phyloP scores from a whole-genome alignment of 2,797 vertebrate genomes.

The Sarcophilus harrisii region DNA sequence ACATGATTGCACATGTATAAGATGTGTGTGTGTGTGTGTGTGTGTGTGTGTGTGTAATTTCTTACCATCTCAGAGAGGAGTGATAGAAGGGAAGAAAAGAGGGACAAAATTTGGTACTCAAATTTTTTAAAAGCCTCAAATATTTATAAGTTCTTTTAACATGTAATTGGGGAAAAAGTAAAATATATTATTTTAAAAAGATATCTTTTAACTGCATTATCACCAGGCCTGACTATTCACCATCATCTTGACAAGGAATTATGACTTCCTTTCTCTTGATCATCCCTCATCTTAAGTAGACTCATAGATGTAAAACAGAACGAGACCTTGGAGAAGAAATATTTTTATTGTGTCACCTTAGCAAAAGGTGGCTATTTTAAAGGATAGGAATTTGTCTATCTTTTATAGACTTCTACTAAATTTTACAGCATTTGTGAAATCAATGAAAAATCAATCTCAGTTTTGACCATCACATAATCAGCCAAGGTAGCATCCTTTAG shows the following conservation, averaged over 20 bases:
- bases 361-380: not conserved
- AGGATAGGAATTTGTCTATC: not conserved
- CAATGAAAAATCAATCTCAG: not conserved
- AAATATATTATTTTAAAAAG: not conserved
- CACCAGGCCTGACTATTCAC: not conserved
- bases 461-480: not conserved
- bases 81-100: not conserved
- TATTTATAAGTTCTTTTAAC: not conserved
- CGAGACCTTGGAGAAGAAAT: not conserved
- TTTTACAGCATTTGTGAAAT: not conserved
- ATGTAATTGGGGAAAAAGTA: not conserved
- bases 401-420: not conserved
- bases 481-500: not conserved
- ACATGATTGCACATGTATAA: not conserved
- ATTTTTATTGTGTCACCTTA: not conserved
- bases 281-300: not conserved
- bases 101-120: not conserved
- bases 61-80: not conserved
- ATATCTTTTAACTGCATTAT: not conserved
- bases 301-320: not conserved
- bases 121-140: not conserved
- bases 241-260: not conserved
- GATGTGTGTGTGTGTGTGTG: too few species aligned
- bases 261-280: not conserved
- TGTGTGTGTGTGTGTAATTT: too few species aligned